Percentiles rank a stretch among this genome's conserved stretches.
phyloP scores from a whole-genome alignment of 2,888 invertebrate genomes.

The Diarsia rubi region DNA sequence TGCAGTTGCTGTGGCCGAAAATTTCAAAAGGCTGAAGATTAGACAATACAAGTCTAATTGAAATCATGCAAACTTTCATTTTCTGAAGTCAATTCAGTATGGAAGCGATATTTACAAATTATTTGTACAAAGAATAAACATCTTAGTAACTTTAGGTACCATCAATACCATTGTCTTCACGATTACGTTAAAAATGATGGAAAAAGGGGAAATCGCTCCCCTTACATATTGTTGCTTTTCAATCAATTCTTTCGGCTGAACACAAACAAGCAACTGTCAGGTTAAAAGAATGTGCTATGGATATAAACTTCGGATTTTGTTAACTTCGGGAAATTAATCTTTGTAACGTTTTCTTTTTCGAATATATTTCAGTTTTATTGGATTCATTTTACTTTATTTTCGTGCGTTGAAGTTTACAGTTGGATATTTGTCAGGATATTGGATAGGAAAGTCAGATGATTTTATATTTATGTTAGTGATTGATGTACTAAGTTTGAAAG shows the following conservation, averaged over 20 bases:
- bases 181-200: slow-evolving; percentile 74
- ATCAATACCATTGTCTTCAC: slow-evolving; percentile 68
- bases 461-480: neutral
- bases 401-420: neutral
- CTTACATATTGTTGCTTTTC: slow-evolving; percentile 78
- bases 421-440: slow-evolving; percentile 9
- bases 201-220: slow-evolving; percentile 70
- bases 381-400: neutral
- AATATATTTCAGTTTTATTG: slow-evolving; percentile 23
- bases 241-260: slow-evolving; percentile 68
- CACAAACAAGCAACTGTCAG: slow-evolving; percentile 64
- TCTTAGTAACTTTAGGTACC: slow-evolving; percentile 60
- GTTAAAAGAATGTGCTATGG: slow-evolving; percentile 55
- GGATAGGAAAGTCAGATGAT: neutral
- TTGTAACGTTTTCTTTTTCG: slow-evolving; percentile 16
- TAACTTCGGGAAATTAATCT: slow-evolving; percentile 46
- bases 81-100: neutral
- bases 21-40: neutral
- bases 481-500: neutral
- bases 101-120: neutral
- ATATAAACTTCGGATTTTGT: slow-evolving; percentile 45
- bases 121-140: slow-evolving; percentile 38
- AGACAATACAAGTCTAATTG: too few species aligned
- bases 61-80: neutral
- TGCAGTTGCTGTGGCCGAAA: too few species aligned